Evolutionary conservation across 2,888 invertebrate genomes (phyloP).

Genomic region (Bombyx huttoni): DNA sequence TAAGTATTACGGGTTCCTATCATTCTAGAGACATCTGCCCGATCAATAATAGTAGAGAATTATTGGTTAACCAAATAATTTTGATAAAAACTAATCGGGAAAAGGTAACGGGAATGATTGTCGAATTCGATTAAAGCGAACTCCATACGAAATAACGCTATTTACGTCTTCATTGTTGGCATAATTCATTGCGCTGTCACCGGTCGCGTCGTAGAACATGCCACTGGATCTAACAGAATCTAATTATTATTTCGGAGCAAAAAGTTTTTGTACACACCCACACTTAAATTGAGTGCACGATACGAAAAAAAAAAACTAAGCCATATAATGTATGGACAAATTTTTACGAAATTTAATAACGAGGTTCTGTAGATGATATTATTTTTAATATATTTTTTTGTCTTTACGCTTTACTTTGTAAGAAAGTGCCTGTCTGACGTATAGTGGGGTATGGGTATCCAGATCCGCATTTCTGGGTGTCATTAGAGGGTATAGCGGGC

Average conservation of each 20-base stretch:
- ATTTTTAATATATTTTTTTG: neutral
- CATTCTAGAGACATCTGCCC: too few relatives aligned
- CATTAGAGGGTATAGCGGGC: too few relatives aligned
- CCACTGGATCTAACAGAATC: conserved; percentile 16
- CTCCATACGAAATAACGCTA: conserved; percentile 2
- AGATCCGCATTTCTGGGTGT: too few relatives aligned
- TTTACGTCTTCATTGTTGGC: conserved; percentile 3
- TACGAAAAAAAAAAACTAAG: neutral
- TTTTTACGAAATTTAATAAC: neutral
- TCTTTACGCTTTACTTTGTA: neutral
- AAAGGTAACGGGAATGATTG: neutral
- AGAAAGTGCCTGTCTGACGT: too few relatives aligned
- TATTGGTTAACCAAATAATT: too few relatives aligned
- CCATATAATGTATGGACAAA: neutral
- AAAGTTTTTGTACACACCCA: conserved; percentile 29
- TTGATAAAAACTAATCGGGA: too few relatives aligned
- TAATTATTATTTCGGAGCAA: conserved; percentile 19
- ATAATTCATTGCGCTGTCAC: neutral
- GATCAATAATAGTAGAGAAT: too few relatives aligned
- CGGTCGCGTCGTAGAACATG: neutral
- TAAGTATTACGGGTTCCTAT: too few relatives aligned
- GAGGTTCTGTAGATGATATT: neutral
- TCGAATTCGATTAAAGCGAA: neutral
- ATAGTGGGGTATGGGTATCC: too few relatives aligned
- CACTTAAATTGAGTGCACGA: conserved; percentile 14